Conservation (phyloP, 2,888 invertebrate species). For the Formica aserva region DNA sequence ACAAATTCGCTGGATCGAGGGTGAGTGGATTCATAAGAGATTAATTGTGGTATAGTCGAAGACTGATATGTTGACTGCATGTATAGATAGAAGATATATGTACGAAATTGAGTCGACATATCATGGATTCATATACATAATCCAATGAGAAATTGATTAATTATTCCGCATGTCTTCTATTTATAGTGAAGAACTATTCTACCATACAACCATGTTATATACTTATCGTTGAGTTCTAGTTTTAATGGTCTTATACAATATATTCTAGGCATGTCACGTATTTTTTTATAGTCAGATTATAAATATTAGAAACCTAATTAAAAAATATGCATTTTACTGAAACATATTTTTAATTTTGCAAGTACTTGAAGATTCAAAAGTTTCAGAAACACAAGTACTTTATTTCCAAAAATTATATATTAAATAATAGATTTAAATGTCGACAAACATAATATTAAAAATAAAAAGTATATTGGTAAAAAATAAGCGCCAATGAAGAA, state of each 20-base stretch:
- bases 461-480: neutral
- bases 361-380: neutral
- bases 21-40: conserved; percentile 14
- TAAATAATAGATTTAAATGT: neutral
- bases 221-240: neutral
- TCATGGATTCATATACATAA: neutral
- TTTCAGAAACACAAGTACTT: neutral
- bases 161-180: neutral
- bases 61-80: neutral
- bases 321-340: neutral
- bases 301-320: neutral
- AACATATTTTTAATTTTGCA: neutral
- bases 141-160: neutral
- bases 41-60: conserved; percentile 12
- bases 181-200: neutral
- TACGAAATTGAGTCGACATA: neutral
- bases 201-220: neutral
- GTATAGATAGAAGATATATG: neutral
- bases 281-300: neutral
- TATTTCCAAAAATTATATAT: neutral
- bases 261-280: neutral
- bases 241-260: neutral
- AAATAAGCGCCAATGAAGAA: neutral
- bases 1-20: neutral
- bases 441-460: neutral